Conservation (phyloP, 2,113 vertebrate genomes). For the Saccopteryx bilineata region DNA sequence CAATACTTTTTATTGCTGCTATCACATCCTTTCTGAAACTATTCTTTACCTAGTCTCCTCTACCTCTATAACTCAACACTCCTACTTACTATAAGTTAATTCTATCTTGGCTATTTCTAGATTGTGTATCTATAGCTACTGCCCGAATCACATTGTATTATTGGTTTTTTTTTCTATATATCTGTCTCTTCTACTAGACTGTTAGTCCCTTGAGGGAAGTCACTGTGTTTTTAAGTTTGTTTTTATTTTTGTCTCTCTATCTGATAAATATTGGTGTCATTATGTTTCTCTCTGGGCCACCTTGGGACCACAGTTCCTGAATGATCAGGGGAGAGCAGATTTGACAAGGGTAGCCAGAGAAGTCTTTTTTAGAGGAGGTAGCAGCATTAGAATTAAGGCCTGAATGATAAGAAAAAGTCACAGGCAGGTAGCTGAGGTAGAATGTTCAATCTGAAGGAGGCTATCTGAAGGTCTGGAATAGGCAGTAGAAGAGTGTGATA, state of each 20-base stretch:
- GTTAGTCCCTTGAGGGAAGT: neutral
- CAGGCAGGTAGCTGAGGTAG: neutral
- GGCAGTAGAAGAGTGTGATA: neutral
- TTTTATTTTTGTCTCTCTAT: slow-evolving; percentile 29
- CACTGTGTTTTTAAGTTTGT: neutral
- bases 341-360: neutral
- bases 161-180: neutral
- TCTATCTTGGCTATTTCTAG: neutral
- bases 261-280: neutral
- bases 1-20: neutral
- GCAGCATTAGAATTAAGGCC: neutral
- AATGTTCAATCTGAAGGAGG: neutral
- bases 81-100: neutral
- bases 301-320: neutral
- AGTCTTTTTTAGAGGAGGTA: neutral
- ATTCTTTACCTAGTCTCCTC: neutral
- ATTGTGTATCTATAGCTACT: neutral
- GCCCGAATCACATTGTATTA: neutral
- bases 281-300: neutral
- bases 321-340: neutral
- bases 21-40: neutral
- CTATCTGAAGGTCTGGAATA: neutral
- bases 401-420: neutral
- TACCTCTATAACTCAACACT: neutral
- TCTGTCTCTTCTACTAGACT: neutral